Conservation (phyloP, 2,113 vertebrate species). For the Gopherus evgoodei region DNA sequence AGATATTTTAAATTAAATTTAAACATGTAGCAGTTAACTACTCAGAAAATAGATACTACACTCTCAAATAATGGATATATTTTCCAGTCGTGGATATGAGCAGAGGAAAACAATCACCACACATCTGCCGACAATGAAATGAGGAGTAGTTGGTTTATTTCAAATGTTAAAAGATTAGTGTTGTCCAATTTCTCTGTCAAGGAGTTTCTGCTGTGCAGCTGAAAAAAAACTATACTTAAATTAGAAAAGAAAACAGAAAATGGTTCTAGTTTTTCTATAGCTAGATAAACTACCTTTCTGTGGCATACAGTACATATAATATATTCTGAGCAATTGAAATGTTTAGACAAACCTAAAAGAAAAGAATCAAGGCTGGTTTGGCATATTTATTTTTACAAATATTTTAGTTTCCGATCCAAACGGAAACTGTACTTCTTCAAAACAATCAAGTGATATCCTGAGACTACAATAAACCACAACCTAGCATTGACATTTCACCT, state of each 20-base stretch:
- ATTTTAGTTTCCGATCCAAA: neutral
- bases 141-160: constrained; percentile 53
- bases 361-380: neutral
- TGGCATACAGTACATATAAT: constrained; percentile 43
- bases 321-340: constrained; percentile 33
- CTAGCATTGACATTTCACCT: constrained; percentile 64
- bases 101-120: constrained; percentile 61
- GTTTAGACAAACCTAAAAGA: neutral
- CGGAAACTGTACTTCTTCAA: neutral
- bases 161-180: constrained; percentile 64
- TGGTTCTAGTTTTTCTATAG: constrained; percentile 30
- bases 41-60: constrained; percentile 48
- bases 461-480: neutral
- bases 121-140: constrained; percentile 73
- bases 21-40: constrained; percentile 58
- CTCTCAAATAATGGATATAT: constrained; percentile 57
- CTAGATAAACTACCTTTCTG: constrained; percentile 46
- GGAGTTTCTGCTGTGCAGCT: constrained; percentile 67
- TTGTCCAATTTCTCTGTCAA: constrained; percentile 72
- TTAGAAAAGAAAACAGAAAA: constrained; percentile 49
- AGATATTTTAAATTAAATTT: constrained; percentile 56
- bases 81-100: constrained; percentile 58
- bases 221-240: constrained; percentile 72
- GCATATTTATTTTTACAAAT: neutral
- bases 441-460: constrained; percentile 4